Conservation (phyloP, 1,140 invertebrate genomes). For the Scaptomyza graminum region DNA sequence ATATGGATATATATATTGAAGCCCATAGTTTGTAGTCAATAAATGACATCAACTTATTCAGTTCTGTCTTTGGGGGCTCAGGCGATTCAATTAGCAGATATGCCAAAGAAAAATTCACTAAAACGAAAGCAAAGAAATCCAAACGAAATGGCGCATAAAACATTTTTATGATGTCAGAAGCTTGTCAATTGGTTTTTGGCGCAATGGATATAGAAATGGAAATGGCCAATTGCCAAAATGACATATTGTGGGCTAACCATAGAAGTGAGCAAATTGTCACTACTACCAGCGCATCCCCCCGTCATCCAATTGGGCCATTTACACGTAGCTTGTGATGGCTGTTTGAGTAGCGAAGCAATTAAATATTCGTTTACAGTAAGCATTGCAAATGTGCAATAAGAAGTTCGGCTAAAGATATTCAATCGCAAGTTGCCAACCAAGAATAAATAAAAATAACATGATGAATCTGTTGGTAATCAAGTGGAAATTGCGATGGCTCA, state of each 20-base stretch:
- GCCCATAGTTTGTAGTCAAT: conserved; percentile 7
- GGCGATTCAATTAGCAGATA: conserved; percentile 63
- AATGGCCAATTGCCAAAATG: conserved; percentile 46
- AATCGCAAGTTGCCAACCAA: background rate
- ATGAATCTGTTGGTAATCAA: background rate
- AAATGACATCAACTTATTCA: conserved; percentile 13
- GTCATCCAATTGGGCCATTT: conserved; percentile 23
- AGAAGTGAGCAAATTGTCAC: conserved; percentile 25
- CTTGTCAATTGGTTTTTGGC: conserved; percentile 21
- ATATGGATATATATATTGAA: background rate
- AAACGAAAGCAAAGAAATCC: conserved; percentile 6
- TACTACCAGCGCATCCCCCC: background rate
- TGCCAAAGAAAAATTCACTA: conserved; percentile 21
- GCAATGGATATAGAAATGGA: conserved; percentile 26
- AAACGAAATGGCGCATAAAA: conserved; percentile 33
- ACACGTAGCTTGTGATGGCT: conserved; percentile 33
- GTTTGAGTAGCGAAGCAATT: conserved; percentile 22
- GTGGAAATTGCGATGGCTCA: too few species aligned
- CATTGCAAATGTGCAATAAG: conserved; percentile 8
- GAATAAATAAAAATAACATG: background rate
- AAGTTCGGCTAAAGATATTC: conserved; percentile 6
- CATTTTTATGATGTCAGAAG: conserved; percentile 47
- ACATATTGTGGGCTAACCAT: conserved; percentile 43
- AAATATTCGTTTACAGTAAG: conserved; percentile 4
- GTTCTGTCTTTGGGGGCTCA: background rate